Conservation (phyloP, 2,797 vertebrate genomes). For the Tangara arthus region DNA sequence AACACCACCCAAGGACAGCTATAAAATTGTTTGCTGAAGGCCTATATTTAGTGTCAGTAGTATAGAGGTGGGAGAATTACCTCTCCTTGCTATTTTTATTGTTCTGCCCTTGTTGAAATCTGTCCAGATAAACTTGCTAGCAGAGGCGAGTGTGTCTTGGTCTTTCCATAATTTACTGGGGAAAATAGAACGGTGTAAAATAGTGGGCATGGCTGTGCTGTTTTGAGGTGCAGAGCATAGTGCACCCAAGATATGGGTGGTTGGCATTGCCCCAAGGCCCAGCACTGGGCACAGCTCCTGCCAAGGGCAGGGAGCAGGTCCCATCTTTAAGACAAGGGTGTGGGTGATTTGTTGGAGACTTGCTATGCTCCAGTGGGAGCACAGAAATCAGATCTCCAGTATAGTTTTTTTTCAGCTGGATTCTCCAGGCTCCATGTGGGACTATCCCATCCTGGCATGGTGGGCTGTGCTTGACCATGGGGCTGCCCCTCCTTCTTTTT, state of each 20-base stretch:
- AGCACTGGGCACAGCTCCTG: neutral
- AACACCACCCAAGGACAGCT: neutral
- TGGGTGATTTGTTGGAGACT: neutral
- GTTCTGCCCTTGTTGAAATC: neutral
- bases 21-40: conserved; percentile 4
- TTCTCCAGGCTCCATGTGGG: neutral
- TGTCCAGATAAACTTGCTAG: neutral
- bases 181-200: neutral
- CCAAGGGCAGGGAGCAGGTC: neutral
- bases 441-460: neutral
- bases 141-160: neutral
- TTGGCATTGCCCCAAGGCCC: neutral
- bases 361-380: neutral
- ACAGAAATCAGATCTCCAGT: neutral
- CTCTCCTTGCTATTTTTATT: neutral
- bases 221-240: neutral
- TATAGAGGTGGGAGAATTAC: neutral
- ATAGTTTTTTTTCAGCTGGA: neutral
- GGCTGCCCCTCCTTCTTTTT: neutral
- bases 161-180: neutral
- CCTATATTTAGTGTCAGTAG: neutral
- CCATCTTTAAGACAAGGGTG: neutral
- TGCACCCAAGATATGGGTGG: neutral
- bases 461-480: neutral
- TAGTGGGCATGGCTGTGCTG: no score